These are phyloP conservation scores for Netelia melanura DNA, from an alignment of 2,888 invertebrate genomes.

Conservation along the genomic window DNA sequence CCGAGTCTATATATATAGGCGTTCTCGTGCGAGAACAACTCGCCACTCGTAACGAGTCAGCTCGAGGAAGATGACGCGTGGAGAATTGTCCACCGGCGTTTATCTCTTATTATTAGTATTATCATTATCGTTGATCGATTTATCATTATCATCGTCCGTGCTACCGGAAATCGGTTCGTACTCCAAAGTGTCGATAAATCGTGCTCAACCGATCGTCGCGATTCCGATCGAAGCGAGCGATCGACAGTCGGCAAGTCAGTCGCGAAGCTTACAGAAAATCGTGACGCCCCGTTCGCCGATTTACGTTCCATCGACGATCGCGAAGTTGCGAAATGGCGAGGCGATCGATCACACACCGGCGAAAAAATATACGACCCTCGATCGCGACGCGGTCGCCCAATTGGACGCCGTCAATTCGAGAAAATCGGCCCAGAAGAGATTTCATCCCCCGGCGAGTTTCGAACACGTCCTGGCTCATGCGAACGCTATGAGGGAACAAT, in stretches of 20 bases:
- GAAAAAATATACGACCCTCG: slow-evolving; percentile 77
- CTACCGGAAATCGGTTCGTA: slow-evolving; percentile 76
- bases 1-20: slow-evolving; percentile 66
- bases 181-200: slow-evolving; percentile 77
- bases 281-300: slow-evolving; percentile 78
- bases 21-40: background rate
- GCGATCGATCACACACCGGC: slow-evolving; percentile 76
- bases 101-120: background rate
- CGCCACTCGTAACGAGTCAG: slow-evolving; percentile 54
- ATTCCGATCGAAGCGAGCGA: background rate
- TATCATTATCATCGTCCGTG: slow-evolving; percentile 49
- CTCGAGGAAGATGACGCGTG: slow-evolving; percentile 56
- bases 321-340: slow-evolving; percentile 78
- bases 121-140: slow-evolving; percentile 52
- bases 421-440: slow-evolving; percentile 78
- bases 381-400: slow-evolving; percentile 75
- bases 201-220: slow-evolving; percentile 60
- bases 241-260: slow-evolving; percentile 62
- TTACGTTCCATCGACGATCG: slow-evolving; percentile 72
- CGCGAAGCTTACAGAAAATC: slow-evolving; percentile 74
- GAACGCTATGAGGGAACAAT: slow-evolving; percentile 60
- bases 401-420: slow-evolving; percentile 68
- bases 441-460: slow-evolving; percentile 79
- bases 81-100: slow-evolving; percentile 41
- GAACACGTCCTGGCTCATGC: slow-evolving; percentile 69